Conservation (phyloP, 2,888 invertebrate genomes). For the Zhuqinia jingwanae region DNA sequence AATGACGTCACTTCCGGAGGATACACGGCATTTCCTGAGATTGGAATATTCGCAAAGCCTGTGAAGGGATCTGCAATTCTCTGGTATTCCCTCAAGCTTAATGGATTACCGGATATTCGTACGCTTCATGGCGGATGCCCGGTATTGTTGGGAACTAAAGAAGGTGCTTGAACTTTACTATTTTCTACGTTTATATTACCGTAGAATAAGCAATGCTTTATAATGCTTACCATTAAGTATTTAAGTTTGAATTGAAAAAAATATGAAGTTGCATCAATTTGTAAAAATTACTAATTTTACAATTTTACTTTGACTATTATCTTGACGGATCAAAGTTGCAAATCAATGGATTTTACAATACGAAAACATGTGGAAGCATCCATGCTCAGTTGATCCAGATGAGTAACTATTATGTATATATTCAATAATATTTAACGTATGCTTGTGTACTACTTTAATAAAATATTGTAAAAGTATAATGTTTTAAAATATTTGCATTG, state of each 20-base stretch:
- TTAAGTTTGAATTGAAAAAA: too few relatives aligned
- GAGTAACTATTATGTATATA: too few relatives aligned
- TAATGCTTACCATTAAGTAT: too few relatives aligned
- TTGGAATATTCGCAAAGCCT: slow-evolving; percentile 55
- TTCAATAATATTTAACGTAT: too few relatives aligned
- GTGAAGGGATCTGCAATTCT: slow-evolving; percentile 69
- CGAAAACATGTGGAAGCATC: slow-evolving; percentile 32
- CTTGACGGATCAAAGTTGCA: too few relatives aligned
- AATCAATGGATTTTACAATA: slow-evolving; percentile 66
- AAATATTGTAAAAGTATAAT: too few relatives aligned
- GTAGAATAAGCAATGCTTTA: too few relatives aligned
- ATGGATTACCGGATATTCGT: slow-evolving; percentile 55
- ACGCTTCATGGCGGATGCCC: slow-evolving; percentile 46
- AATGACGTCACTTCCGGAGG: slow-evolving; percentile 52
- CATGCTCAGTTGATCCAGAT: slow-evolving; percentile 40
- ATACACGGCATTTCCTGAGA: slow-evolving; percentile 61
- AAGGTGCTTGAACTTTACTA: neutral
- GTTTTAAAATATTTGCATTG: too few relatives aligned
- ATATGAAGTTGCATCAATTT: neutral
- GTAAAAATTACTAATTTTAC: neutral
- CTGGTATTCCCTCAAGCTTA: slow-evolving; percentile 63
- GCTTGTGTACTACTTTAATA: too few relatives aligned
- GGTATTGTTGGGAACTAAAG: neutral
- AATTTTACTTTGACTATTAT: too few relatives aligned
- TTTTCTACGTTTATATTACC: too few relatives aligned